Evolutionary conservation across 2,888 invertebrate species (phyloP).

Genomic region (Candidula unifasciata): DNA sequence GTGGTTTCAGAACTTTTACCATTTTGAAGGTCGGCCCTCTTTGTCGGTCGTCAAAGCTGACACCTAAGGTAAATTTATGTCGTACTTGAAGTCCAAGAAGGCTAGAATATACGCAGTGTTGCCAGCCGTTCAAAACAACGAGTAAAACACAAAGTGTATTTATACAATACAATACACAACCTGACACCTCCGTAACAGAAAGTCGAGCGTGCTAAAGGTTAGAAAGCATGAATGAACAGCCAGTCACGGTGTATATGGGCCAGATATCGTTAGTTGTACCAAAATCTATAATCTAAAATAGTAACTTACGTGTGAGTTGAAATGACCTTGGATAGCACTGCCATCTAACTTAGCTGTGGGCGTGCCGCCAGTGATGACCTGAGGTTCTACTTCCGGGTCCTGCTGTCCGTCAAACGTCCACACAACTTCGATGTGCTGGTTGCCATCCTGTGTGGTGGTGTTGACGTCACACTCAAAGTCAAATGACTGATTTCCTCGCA

Average conservation of each 20-base stretch:
- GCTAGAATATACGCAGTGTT: too few species aligned
- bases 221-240: too few species aligned
- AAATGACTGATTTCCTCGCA: background rate
- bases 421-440: constrained; percentile 20
- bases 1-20: too few species aligned
- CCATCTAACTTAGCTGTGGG: constrained; percentile 30
- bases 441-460: background rate
- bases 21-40: background rate
- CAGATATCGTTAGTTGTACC: too few species aligned
- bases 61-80: too few species aligned
- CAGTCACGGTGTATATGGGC: too few species aligned
- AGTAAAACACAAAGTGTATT: background rate
- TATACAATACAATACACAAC: background rate
- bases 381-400: constrained; percentile 2
- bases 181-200: background rate
- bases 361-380: background rate
- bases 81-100: too few species aligned
- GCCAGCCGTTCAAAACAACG: too few species aligned
- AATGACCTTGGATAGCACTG: constrained; percentile 9
- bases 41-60: background rate
- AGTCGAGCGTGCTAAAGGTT: too few species aligned
- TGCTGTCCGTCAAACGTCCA: constrained; percentile 43
- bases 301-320: constrained; percentile 36
- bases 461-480: background rate
- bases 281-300: too few species aligned